These are phyloP conservation scores for Dipodomys ordii DNA, from an alignment of 2,113 vertebrate genomes.

Conservation along the genomic window DNA sequence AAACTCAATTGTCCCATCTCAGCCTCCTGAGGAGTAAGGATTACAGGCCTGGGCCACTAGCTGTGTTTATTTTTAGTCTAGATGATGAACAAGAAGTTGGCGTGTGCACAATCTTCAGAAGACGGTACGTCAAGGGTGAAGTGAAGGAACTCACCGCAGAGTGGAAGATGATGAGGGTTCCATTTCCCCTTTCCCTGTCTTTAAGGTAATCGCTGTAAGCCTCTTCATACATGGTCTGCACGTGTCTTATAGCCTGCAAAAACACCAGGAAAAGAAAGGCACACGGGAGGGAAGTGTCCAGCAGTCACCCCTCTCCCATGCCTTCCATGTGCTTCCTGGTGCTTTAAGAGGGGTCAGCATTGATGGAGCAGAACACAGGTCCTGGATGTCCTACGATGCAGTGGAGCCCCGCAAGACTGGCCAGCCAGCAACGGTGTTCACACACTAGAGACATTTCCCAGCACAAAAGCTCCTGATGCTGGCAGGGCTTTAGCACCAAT, in stretches of 20 bases:
- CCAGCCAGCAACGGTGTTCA: background rate
- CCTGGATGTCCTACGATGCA: constrained; percentile 13
- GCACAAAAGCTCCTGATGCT: background rate
- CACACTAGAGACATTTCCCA: background rate
- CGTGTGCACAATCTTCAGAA: background rate
- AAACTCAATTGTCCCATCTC: too few relatives aligned
- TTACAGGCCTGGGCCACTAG: too few relatives aligned
- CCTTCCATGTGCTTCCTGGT: background rate
- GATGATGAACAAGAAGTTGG: background rate
- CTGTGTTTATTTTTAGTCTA: background rate
- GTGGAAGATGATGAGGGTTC: constrained; percentile 87
- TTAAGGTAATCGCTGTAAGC: constrained; percentile 87
- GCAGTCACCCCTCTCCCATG: background rate
- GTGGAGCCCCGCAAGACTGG: background rate
- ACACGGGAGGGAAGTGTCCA: background rate
- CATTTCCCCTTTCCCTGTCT: constrained; percentile 85
- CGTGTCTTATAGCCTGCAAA: constrained; percentile 92
- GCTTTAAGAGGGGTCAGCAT: background rate
- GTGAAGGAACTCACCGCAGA: constrained; percentile 84
- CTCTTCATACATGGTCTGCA: constrained; percentile 92
- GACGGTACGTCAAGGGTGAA: background rate
- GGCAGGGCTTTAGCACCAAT: background rate
- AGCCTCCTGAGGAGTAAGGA: too few relatives aligned
- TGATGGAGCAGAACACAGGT: background rate
- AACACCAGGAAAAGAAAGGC: background rate